Conservation (phyloP, 2,797 vertebrate species). For the Sardinella longiceps region DNA sequence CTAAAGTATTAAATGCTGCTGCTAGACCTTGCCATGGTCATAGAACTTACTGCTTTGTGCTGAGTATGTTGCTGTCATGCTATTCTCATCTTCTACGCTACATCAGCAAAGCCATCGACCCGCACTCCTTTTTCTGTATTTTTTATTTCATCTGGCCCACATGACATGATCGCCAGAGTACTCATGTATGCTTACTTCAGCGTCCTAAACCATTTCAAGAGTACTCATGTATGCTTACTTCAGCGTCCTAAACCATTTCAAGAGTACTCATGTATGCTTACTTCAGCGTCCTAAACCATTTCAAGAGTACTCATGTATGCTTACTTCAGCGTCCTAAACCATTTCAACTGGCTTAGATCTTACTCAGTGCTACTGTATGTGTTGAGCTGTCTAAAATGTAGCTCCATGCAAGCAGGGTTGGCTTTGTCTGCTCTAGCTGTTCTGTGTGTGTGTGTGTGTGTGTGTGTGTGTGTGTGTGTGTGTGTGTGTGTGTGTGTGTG, state of each 20-base stretch:
- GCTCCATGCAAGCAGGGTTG: background rate
- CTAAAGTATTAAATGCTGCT: background rate
- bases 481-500: background rate
- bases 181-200: background rate
- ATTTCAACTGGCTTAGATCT: background rate
- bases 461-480: background rate
- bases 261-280: background rate
- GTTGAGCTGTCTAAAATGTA: background rate
- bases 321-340: background rate
- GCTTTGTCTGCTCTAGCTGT: background rate
- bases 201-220: background rate
- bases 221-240: too few species aligned
- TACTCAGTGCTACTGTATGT: background rate
- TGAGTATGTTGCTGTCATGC: background rate
- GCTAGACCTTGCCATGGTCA: background rate
- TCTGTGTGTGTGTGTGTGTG: constrained; percentile 28
- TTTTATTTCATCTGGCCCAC: background rate
- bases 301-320: background rate
- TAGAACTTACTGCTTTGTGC: background rate
- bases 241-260: background rate
- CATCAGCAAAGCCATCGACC: background rate
- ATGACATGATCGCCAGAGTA: background rate
- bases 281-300: background rate
- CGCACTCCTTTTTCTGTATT: background rate
- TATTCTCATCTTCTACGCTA: background rate